phyloP scores from a whole-genome alignment of 2,797 vertebrate species.

The Onychomys torridus region DNA sequence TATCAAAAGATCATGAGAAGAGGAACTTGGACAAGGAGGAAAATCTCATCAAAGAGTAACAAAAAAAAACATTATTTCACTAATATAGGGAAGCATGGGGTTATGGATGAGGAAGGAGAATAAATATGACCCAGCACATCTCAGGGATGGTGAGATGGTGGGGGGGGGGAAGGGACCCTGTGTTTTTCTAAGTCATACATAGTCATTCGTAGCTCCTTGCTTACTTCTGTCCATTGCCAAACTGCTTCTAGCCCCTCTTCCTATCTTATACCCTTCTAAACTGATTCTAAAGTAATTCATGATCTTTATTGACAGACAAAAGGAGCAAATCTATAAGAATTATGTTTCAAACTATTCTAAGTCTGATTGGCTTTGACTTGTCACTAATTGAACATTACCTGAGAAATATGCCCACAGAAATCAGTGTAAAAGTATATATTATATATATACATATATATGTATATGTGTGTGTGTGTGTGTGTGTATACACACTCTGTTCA shows the following conservation, averaged over 20 bases:
- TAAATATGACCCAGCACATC: background rate
- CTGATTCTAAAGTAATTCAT: background rate
- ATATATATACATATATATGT: no score
- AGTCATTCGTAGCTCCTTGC: background rate
- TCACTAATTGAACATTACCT: conserved; percentile 56
- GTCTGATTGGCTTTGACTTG: background rate
- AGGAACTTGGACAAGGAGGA: background rate
- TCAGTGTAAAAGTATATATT: background rate
- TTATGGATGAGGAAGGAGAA: background rate
- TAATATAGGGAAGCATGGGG: no score
- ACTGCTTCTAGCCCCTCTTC: conserved; percentile 29
- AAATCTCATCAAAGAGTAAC: background rate
- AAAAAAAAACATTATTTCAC: background rate
- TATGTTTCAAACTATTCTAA: conserved; percentile 1
- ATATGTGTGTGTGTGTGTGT: no score
- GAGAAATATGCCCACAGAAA: fast-evolving
- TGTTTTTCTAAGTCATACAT: background rate
- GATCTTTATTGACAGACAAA: background rate
- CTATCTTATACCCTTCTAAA: background rate
- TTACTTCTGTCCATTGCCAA: background rate
- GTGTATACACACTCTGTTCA: no score
- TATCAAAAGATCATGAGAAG: conserved; percentile 18
- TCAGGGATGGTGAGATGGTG: background rate
- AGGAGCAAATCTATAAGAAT: background rate
- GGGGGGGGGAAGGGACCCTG: fast-evolving